Conservation (phyloP, 2,888 invertebrate genomes). For the Mesoligia furuncula region DNA sequence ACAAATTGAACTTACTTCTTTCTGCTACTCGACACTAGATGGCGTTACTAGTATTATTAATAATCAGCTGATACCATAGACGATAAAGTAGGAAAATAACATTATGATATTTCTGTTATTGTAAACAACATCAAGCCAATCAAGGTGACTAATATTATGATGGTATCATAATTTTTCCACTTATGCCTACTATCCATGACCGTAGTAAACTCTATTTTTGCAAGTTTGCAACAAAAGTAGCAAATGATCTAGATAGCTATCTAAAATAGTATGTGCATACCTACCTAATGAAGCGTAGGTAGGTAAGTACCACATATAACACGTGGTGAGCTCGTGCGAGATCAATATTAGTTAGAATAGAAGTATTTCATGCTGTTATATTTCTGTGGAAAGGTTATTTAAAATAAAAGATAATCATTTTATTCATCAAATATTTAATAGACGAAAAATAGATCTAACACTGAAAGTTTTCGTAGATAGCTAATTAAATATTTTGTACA, state of each 20-base stretch:
- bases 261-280: slow-evolving; percentile 8
- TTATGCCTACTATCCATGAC: not conserved
- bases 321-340: slow-evolving; percentile 19
- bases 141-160: not conserved
- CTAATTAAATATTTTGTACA: slow-evolving; percentile 69
- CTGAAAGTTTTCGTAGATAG: slow-evolving; percentile 67
- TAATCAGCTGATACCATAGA: slow-evolving; percentile 6
- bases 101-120: slow-evolving; percentile 21
- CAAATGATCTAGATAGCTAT: not conserved
- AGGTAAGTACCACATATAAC: not conserved
- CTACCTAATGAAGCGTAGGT: not conserved
- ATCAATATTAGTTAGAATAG: slow-evolving; percentile 9
- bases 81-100: slow-evolving; percentile 26
- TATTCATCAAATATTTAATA: slow-evolving; percentile 64
- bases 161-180: not conserved
- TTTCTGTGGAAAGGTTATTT: not conserved
- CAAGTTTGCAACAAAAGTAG: slow-evolving; percentile 13
- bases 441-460: slow-evolving; percentile 72
- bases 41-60: slow-evolving; percentile 50
- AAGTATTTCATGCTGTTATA: not conserved
- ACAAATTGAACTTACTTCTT: not conserved
- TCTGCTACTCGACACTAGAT: slow-evolving; percentile 70
- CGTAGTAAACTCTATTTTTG: not conserved
- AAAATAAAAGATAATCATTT: slow-evolving; percentile 42
- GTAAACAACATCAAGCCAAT: slow-evolving; percentile 36